phyloP scores from a whole-genome alignment of 2,888 invertebrate genomes.

The Tortrix viridana region DNA sequence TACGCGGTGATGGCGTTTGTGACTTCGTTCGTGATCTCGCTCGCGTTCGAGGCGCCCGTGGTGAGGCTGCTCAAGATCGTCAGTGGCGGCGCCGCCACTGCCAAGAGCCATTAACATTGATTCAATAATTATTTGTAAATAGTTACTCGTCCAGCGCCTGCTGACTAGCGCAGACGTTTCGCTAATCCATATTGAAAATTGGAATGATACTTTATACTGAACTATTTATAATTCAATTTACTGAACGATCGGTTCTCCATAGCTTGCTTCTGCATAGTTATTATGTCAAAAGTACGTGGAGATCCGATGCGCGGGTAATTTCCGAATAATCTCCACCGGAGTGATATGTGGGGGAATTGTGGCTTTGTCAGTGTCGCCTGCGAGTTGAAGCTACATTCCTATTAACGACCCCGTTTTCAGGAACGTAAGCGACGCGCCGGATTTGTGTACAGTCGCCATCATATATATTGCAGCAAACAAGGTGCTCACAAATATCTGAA shows the following conservation, averaged over 20 bases:
- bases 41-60: slow-evolving; percentile 92
- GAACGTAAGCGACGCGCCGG: no score
- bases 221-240: slow-evolving; percentile 20
- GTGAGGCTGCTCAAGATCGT: slow-evolving; percentile 90
- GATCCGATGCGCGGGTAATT: no score
- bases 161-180: slow-evolving; percentile 6
- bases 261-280: no score
- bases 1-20: slow-evolving; percentile 91
- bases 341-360: no score
- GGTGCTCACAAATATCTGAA: no score
- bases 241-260: not conserved
- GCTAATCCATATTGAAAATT: slow-evolving; percentile 33
- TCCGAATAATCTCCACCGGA: no score
- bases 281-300: no score
- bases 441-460: no score
- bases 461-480: no score
- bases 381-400: no score
- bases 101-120: slow-evolving; percentile 58
- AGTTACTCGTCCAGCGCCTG: not conserved
- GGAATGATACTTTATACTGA: slow-evolving; percentile 28
- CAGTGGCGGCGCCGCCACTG: slow-evolving; percentile 62
- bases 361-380: no score
- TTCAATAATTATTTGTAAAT: slow-evolving; percentile 3
- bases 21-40: slow-evolving; percentile 89
- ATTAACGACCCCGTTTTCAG: no score